Percentiles rank a stretch among this genome's conserved stretches.
Evolutionary conservation across 2,888 invertebrate genomes (phyloP).

Genomic region (Melanostoma scalare): DNA sequence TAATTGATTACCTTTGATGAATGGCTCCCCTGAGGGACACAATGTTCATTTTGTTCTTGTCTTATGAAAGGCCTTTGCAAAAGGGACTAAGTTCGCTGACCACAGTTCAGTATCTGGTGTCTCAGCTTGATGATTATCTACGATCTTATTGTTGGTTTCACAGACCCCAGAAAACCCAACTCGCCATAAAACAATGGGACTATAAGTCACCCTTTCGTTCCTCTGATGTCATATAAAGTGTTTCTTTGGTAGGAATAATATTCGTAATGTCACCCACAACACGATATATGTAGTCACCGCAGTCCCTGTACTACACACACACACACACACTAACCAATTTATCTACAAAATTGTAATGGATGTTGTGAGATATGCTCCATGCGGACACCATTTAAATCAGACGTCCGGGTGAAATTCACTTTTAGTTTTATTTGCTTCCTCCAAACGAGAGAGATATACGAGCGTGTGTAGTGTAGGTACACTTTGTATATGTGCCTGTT

Average conservation of each 20-base stretch:
- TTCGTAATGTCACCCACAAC: slow-evolving; percentile 46
- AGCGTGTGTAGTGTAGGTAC: not conserved
- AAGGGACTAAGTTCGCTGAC: slow-evolving; percentile 2
- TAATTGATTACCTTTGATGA: slow-evolving; percentile 54
- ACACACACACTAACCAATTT: slow-evolving; percentile 2
- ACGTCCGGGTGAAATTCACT: slow-evolving; percentile 48
- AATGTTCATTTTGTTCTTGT: not conserved
- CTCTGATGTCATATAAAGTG: slow-evolving; percentile 19
- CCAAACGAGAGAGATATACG: not conserved
- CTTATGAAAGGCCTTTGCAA: not conserved
- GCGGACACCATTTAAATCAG: slow-evolving; percentile 61
- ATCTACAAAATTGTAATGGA: slow-evolving; percentile 58
- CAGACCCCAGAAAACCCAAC: slow-evolving; percentile 28
- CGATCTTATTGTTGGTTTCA: slow-evolving; percentile 29
- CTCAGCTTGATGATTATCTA: slow-evolving; percentile 46
- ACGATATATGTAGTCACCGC: not conserved
- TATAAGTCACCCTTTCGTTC: slow-evolving; percentile 60
- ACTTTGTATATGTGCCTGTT: slow-evolving; percentile 27
- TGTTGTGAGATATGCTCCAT: slow-evolving; percentile 67
- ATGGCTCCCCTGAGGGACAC: slow-evolving; percentile 17
- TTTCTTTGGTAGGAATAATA: slow-evolving; percentile 23
- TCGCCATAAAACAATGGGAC: slow-evolving; percentile 55
- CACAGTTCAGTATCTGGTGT: not conserved
- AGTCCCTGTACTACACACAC: not conserved
- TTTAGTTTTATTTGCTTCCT: slow-evolving; percentile 50